Evolutionary conservation across 2,113 vertebrate species (phyloP).

Genomic region (Cinclus cinclus): DNA sequence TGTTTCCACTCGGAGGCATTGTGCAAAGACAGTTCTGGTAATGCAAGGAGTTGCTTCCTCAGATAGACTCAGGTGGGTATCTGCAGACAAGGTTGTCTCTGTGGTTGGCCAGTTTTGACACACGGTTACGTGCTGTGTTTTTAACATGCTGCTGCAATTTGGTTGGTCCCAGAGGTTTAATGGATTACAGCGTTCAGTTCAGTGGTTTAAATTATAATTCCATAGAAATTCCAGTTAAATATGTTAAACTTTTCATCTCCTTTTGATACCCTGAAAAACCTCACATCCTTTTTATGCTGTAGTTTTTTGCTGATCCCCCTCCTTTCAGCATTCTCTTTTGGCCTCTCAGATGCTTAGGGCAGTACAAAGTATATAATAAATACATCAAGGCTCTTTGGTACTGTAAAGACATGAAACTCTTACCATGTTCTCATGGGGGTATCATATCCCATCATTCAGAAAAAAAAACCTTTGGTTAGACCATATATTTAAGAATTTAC

Average conservation of each 20-base stretch:
- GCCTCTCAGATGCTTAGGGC: background rate
- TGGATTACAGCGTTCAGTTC: background rate
- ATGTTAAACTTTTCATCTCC: background rate
- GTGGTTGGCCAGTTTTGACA: background rate
- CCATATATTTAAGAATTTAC: background rate
- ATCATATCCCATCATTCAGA: background rate
- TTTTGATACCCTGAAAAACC: background rate
- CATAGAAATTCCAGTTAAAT: background rate
- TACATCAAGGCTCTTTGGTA: background rate
- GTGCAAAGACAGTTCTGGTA: background rate
- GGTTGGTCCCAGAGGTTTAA: background rate
- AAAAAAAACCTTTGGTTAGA: background rate
- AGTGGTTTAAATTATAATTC: background rate
- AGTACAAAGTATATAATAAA: background rate
- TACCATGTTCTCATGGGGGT: background rate
- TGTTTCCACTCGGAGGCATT: background rate
- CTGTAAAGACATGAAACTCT: background rate
- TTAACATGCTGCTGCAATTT: background rate
- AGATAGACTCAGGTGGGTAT: background rate
- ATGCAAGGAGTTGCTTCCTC: background rate
- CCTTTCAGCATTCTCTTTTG: background rate
- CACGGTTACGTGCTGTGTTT: rapidly evolving
- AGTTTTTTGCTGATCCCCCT: background rate
- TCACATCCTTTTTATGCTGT: background rate
- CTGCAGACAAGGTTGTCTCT: background rate